Evolutionary conservation across 2,888 invertebrate genomes (phyloP), one percentile per base, ranked within the genome.

Genomic region (Ennomos fuscantarius): DNA sequence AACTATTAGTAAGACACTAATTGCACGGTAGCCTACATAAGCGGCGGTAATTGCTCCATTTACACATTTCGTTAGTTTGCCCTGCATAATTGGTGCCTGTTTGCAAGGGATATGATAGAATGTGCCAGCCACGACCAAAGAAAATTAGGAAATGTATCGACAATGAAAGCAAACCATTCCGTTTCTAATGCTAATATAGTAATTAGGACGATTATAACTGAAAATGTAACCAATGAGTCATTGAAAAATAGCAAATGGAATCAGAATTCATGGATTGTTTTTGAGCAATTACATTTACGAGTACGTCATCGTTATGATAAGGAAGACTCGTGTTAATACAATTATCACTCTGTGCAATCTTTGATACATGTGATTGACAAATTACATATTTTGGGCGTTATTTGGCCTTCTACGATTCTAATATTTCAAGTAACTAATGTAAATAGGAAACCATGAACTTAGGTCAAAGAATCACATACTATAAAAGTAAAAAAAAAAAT

Each of bases 1-100:
- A 91, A 88, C 87, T 87, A 89, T 91, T 91, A 91, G 91, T 89
- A 80, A 74, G 74, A 78, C 78, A 89, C 91, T 92, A 92, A 92
- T 91, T 92, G 90, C 84, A 79, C 83, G 73, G 84, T 83, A 89
- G 89, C 90, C 90, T 90, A 90, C 91, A 91, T 91, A 84, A 79
- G 68, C 79, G 73, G 77, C 87, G 90, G 90, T 92, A 92, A 92
- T 92, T 92, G 92, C 81, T 76, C 90, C 88, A 92, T 92, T 91
- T 92, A 91, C 91, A 91, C 89, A 83, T 89, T 88, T 89, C 77
- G 91, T 91, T 91, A 92, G 92, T 86, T 82, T 73, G 74, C 73
- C 79, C 76, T 83, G 86, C 83, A 87, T 91, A 92, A 92, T 91
- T 91, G 85, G 80, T 78, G 81, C 70, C 79, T 85, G 84, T 90